These are phyloP conservation scores for Eumerus sabulonum DNA, from an alignment of 2,888 invertebrate genomes.

Conservation along the genomic window DNA sequence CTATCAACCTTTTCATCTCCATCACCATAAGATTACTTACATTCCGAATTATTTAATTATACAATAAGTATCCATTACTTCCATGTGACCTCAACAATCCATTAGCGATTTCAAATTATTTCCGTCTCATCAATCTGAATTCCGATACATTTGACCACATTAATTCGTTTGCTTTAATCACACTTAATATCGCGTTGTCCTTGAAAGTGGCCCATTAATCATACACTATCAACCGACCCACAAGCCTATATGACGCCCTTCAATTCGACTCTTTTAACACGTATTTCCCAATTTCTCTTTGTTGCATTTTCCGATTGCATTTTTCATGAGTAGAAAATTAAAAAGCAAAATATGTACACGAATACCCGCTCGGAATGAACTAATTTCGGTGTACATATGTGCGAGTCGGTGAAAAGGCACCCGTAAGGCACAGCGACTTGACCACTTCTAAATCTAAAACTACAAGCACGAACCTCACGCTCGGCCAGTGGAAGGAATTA, in stretches of 20 bases:
- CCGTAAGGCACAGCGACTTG: slow-evolving; percentile 74
- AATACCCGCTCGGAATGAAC: slow-evolving; percentile 1
- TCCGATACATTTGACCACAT: slow-evolving; percentile 31
- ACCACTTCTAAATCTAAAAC: slow-evolving; percentile 74
- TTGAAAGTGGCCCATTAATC: slow-evolving; percentile 42
- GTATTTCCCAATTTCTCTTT: background rate
- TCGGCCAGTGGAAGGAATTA: no score
- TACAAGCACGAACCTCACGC: slow-evolving; percentile 46
- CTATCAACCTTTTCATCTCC: no score
- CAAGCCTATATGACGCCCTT: slow-evolving; percentile 2
- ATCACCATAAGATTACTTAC: slow-evolving; percentile 24
- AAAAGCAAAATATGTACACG: background rate
- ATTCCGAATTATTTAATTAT: slow-evolving; percentile 16
- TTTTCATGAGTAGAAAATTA: slow-evolving; percentile 15
- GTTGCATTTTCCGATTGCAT: background rate
- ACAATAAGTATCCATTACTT: slow-evolving; percentile 46
- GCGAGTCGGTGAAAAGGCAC: slow-evolving; percentile 58
- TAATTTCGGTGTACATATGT: slow-evolving; percentile 5
- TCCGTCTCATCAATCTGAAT: slow-evolving; percentile 29
- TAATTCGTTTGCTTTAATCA: slow-evolving; percentile 33
- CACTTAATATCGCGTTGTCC: slow-evolving; percentile 39
- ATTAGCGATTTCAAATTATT: slow-evolving; percentile 30
- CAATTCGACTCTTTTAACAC: background rate
- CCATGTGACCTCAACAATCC: slow-evolving; percentile 40
- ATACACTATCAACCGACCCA: slow-evolving; percentile 41